Conservation (phyloP, 2,797 vertebrate species). For the Clamator glandarius region DNA sequence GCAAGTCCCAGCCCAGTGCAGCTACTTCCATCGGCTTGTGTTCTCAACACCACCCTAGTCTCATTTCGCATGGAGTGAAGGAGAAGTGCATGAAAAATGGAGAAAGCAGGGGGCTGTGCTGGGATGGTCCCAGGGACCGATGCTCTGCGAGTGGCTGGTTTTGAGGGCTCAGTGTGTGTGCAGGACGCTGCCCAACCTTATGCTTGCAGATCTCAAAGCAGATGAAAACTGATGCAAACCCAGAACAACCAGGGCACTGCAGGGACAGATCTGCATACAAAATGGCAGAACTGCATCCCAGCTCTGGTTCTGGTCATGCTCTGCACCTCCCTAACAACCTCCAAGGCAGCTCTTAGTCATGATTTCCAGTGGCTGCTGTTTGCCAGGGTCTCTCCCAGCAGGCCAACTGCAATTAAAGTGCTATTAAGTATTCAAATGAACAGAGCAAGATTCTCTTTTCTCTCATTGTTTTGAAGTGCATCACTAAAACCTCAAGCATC, state of each 20-base stretch:
- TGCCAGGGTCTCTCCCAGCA: neutral
- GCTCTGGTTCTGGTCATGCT: neutral
- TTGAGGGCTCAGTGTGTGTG: neutral
- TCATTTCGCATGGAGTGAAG: neutral
- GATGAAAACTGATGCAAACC: neutral
- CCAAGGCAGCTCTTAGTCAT: neutral
- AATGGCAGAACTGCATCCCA: neutral
- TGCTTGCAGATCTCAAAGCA: neutral
- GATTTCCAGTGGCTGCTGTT: neutral
- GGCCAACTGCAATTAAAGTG: neutral
- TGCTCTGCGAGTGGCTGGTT: neutral
- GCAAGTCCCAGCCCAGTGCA: neutral
- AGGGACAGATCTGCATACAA: neutral
- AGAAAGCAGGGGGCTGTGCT: neutral
- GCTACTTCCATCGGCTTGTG: neutral
- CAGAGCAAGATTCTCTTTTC: neutral
- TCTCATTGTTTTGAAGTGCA: neutral
- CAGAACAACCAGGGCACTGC: neutral
- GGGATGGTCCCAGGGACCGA: accelerated
- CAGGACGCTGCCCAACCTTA: neutral
- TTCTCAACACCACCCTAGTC: neutral
- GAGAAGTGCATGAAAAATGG: neutral
- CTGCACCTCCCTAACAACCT: neutral
- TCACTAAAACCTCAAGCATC: neutral
- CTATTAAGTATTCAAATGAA: neutral